Evolutionary conservation across 2,113 vertebrate species (phyloP).

Genomic region (Dermatemys mawii): DNA sequence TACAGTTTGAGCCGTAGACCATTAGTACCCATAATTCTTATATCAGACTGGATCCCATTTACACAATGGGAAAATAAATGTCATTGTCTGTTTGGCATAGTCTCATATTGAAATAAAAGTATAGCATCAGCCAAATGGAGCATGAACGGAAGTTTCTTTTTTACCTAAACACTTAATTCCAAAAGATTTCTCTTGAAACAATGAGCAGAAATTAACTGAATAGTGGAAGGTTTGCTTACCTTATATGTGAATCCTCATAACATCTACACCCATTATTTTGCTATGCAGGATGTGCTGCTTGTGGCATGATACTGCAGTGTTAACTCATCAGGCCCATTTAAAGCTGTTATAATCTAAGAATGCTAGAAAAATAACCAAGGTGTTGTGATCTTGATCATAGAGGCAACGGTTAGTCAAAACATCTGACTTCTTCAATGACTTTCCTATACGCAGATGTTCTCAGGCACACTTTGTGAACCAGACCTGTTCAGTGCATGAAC

Average conservation of each 20-base stretch:
- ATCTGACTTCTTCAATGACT: not conserved
- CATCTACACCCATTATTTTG: not conserved
- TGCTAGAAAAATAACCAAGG: not conserved
- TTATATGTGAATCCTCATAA: not conserved
- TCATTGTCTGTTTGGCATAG: not conserved
- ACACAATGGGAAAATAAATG: rapidly evolving
- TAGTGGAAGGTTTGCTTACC: not conserved
- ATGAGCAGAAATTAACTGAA: not conserved
- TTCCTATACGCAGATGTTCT: not conserved
- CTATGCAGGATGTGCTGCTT: not conserved
- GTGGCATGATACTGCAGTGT: not conserved
- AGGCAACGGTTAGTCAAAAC: not conserved
- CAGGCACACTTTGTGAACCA: not conserved
- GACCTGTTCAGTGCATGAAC: not conserved
- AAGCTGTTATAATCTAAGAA: not conserved
- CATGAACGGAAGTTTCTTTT: not conserved
- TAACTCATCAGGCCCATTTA: not conserved
- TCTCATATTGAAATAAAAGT: not conserved
- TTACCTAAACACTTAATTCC: not conserved
- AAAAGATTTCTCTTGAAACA: not conserved
- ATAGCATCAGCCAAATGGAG: not conserved
- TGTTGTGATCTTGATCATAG: not conserved
- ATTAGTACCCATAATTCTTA: no score
- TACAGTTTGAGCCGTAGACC: no score
- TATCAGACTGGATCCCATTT: not conserved